Percentiles rank a stretch among this genome's conserved stretches.
phyloP scores from a whole-genome alignment of 1,140 invertebrate species.

The Polypedilum vanderplanki region DNA sequence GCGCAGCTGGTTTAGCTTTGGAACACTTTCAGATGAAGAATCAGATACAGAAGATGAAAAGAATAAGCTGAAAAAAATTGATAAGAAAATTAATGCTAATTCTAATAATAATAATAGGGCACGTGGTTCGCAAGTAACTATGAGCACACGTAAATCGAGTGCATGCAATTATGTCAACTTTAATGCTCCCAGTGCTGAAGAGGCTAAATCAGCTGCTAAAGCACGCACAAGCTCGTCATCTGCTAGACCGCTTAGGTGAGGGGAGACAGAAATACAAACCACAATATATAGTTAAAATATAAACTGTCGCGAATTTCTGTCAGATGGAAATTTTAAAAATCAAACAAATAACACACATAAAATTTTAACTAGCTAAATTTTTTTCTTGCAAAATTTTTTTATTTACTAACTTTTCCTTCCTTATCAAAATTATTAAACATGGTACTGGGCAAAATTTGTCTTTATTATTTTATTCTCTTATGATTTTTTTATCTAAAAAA shows the following conservation, averaged over 20 bases:
- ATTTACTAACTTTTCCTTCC: no score
- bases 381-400: no score
- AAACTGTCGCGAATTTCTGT: constrained; percentile 14
- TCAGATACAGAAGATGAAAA: background rate
- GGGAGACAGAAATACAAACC: background rate
- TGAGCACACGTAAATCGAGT: constrained; percentile 27
- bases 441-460: no score
- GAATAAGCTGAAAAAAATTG: background rate
- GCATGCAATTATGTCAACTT: constrained; percentile 19
- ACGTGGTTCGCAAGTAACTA: background rate
- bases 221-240: background rate
- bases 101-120: background rate
- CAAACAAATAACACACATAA: background rate
- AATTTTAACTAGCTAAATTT: no score
- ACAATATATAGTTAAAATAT: constrained; percentile 25
- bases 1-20: constrained; percentile 20
- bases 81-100: background rate
- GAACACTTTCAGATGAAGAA: background rate
- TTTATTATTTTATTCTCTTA: no score
- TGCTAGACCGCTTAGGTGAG: background rate
- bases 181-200: background rate
- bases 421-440: no score
- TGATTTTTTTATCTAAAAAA: no score
- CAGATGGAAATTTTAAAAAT: background rate
- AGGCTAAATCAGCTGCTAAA: background rate